Percentiles rank a stretch among this genome's conserved stretches.
These are phyloP conservation scores for Synanthedon formicaeformis DNA, from an alignment of 2,888 invertebrate species.

Conservation along the genomic window DNA sequence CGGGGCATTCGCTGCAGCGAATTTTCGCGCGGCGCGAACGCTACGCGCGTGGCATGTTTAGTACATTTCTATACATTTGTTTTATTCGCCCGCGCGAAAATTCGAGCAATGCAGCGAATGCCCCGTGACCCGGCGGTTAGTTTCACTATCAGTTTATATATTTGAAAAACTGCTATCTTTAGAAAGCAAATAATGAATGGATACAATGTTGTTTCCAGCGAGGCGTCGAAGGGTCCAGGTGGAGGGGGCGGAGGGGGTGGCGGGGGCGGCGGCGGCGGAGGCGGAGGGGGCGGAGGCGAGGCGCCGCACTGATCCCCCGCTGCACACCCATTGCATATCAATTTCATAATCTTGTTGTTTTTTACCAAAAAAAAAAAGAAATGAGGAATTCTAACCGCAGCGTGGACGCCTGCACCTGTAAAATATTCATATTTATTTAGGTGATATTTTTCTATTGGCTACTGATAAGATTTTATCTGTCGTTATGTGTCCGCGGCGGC, in stretches of 20 bases:
- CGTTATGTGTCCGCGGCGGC: slow-evolving; percentile 50
- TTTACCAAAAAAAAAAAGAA: slow-evolving; percentile 57
- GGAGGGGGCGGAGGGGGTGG: slow-evolving; percentile 11
- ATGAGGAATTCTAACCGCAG: slow-evolving; percentile 37
- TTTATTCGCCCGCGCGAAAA: too few relatives aligned
- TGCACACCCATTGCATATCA: slow-evolving; percentile 40
- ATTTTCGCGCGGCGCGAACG: too few relatives aligned
- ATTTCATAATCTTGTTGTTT: slow-evolving; percentile 57
- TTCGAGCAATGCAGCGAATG: too few relatives aligned
- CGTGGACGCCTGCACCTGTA: slow-evolving; percentile 27
- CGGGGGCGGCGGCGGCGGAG: slow-evolving; percentile 7
- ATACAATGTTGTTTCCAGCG: slow-evolving; percentile 21
- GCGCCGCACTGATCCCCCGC: slow-evolving; percentile 40
- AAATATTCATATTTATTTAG: slow-evolving; percentile 67
- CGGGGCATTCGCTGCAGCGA: too few relatives aligned
- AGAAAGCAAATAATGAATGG: too few relatives aligned
- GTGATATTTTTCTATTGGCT: slow-evolving; percentile 72
- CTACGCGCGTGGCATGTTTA: too few relatives aligned
- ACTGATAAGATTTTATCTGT: slow-evolving; percentile 63
- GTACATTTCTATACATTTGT: too few relatives aligned
- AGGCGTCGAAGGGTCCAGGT: slow-evolving; percentile 32
- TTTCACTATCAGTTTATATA: too few relatives aligned
- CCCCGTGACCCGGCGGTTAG: too few relatives aligned
- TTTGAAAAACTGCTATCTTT: too few relatives aligned
- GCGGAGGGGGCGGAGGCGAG: slow-evolving; percentile 18